Base-by-base conservation (phyloP, 2,888 invertebrate genomes). In the Apamea epomidion region DNA sequence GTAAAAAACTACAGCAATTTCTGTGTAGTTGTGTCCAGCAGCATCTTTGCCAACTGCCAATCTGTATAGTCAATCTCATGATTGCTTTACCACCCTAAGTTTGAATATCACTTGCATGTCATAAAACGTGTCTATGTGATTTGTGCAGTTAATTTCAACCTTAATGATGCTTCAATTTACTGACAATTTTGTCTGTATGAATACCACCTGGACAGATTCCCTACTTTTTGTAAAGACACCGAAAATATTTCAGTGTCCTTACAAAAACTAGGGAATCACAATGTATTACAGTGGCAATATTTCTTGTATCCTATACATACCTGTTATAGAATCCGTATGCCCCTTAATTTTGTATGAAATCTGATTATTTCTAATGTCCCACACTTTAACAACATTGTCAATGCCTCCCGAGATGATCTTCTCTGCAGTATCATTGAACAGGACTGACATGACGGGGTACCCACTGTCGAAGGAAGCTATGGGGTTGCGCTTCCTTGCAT, bases 381-480 rank as follows among this genome's bases (percentile, higher is more conserved):
- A 99, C 0, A 99, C 98, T 97, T 99, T 99, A 16, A 99, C 98
- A 84, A 99, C 99, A 95, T 99, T 99, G 93, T 99, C 99, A 78
- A 99, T 98, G 8, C 99, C 99, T 1, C 99, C 99, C 10, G 98
- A 98, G 85, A 99, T 98, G 6, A 99, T 98, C 94, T 99, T 99
- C 91, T 99, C 99, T 0, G 99, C 98, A 0, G 99, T 99, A 91
- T 99, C 99, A 92, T 98, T 99, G 94, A 99, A 99, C 21, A 99
- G 97, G 0, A 99, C 99, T 0, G 99, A 97, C 0, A 99, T 99
- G 21, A 99, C 97, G 86, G 98, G 98, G 92, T 98, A 99, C 0
- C 97, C 97, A 60, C 98, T 98, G 91, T 98, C 98, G 37, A 99
- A 97, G 0, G 98, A 98, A 0, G 98, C 97, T 45, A 98, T 97